A percentile compares a stretch with the other conserved stretches of the same genome.
phyloP scores from a whole-genome alignment of 2,797 vertebrate genomes.

The Protonibea diacanthus region DNA sequence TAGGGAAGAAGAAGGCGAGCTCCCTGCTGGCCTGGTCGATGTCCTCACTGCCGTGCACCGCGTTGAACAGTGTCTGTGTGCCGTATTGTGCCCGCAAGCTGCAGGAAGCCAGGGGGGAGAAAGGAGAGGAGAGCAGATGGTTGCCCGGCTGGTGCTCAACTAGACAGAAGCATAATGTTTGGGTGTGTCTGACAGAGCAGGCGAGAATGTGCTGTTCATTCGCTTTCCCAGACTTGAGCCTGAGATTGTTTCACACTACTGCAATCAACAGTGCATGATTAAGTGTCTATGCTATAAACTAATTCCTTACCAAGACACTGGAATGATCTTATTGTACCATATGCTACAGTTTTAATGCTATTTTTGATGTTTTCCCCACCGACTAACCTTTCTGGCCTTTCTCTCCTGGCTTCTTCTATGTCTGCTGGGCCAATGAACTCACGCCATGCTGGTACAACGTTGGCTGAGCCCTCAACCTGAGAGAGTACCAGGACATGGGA shows the following conservation, averaged over 20 bases:
- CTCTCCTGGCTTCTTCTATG: constrained; percentile 84
- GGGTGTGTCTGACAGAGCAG: constrained; percentile 78
- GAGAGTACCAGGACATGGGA: constrained; percentile 89
- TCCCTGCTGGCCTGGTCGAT: constrained; percentile 87
- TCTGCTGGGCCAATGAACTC: constrained; percentile 89
- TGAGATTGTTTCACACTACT: constrained; percentile 54
- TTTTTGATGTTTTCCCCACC: not conserved
- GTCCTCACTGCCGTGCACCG: constrained; percentile 89
- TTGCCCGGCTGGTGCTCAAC: constrained; percentile 75
- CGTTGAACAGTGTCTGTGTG: constrained; percentile 89
- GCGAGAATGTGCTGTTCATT: constrained; percentile 68
- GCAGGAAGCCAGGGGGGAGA: constrained; percentile 65
- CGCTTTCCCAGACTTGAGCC: constrained; percentile 54
- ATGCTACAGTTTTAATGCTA: not conserved
- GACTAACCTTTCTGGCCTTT: constrained; percentile 88
- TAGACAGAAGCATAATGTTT: constrained; percentile 75
- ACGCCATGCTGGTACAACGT: constrained; percentile 86
- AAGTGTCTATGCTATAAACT: constrained; percentile 24
- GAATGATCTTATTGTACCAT: not conserved
- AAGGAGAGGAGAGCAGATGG: constrained; percentile 80
- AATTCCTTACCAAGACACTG: constrained; percentile 2
- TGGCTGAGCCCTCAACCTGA: constrained; percentile 77
- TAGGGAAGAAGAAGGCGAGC: constrained; percentile 91
- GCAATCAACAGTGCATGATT: constrained; percentile 43
- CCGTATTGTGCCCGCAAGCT: constrained; percentile 92